Conservation (phyloP, 2,888 invertebrate genomes). For the Chrysolina haemoptera region DNA sequence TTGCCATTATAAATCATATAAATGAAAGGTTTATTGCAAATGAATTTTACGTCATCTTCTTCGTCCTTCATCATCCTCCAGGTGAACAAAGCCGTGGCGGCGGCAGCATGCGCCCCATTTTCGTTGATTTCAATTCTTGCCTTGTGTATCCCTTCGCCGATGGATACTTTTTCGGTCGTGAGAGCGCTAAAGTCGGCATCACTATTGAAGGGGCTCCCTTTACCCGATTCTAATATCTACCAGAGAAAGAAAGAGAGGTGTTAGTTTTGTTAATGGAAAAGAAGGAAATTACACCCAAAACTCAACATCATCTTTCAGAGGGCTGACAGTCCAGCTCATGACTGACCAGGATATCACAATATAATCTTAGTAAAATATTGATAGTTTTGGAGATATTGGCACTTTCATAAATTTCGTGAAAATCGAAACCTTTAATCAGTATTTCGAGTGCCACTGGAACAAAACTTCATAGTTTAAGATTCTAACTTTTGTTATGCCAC, state of each 20-base stretch:
- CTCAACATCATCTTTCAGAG: too few species aligned
- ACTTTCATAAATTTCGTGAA: too few species aligned
- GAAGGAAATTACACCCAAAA: not conserved
- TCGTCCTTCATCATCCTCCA: conserved; percentile 77
- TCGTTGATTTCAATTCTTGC: conserved; percentile 89
- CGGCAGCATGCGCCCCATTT: conserved; percentile 89
- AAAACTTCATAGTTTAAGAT: too few species aligned
- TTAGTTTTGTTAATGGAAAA: conserved; percentile 46
- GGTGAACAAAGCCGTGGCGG: conserved; percentile 87
- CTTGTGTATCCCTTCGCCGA: conserved; percentile 80
- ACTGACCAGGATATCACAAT: too few species aligned
- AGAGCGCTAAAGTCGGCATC: conserved; percentile 73
- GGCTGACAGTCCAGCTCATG: too few species aligned
- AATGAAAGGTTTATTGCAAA: conserved; percentile 88
- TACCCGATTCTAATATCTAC: conserved; percentile 72
- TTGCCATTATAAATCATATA: conserved; percentile 84
- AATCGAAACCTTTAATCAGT: too few species aligned
- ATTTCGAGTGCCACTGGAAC: too few species aligned
- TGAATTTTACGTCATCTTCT: conserved; percentile 80
- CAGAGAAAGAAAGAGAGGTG: conserved; percentile 44
- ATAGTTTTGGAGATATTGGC: too few species aligned
- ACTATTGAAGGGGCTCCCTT: conserved; percentile 72
- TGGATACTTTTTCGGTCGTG: conserved; percentile 69
- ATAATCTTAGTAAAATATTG: too few species aligned
- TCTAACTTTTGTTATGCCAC: too few species aligned